Evolutionary conservation across 2,113 vertebrate genomes (phyloP).

Genomic region (Strigops habroptila): DNA sequence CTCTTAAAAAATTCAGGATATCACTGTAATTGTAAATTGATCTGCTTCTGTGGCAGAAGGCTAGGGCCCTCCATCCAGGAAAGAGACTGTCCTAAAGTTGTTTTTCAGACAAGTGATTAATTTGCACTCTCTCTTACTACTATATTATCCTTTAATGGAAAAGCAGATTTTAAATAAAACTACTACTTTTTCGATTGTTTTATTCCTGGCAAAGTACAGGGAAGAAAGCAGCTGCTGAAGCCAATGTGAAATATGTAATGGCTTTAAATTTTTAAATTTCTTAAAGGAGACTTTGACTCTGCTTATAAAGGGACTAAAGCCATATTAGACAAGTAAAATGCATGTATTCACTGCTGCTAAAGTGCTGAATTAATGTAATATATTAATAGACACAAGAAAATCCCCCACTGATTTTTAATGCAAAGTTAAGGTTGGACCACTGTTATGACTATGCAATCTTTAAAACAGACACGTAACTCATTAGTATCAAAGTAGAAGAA

Average conservation of each 20-base stretch:
- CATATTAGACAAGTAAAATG: not conserved
- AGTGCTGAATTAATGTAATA: not conserved
- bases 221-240: not conserved
- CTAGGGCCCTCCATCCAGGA: constrained; percentile 11
- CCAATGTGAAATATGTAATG: not conserved
- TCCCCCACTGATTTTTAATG: constrained; percentile 1
- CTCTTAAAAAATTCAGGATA: constrained; percentile 84
- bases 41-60: constrained; percentile 49
- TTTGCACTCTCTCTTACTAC: not conserved
- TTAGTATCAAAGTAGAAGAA: constrained; percentile 36
- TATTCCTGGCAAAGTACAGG: not conserved
- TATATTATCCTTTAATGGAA: not conserved
- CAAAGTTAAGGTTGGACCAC: not conserved
- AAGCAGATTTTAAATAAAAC: not conserved
- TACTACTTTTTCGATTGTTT: not conserved
- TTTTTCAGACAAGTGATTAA: constrained; percentile 21
- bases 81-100: constrained; percentile 11
- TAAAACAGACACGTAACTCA: constrained; percentile 57
- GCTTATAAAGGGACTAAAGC: not conserved
- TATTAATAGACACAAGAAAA: not conserved
- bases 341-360: not conserved
- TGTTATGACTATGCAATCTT: constrained; percentile 31
- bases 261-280: not conserved
- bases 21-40: constrained; percentile 67
- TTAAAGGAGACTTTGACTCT: not conserved